These are phyloP conservation scores for Diorhabda carinulata DNA, from an alignment of 1,140 invertebrate genomes.

Conservation along the genomic window DNA sequence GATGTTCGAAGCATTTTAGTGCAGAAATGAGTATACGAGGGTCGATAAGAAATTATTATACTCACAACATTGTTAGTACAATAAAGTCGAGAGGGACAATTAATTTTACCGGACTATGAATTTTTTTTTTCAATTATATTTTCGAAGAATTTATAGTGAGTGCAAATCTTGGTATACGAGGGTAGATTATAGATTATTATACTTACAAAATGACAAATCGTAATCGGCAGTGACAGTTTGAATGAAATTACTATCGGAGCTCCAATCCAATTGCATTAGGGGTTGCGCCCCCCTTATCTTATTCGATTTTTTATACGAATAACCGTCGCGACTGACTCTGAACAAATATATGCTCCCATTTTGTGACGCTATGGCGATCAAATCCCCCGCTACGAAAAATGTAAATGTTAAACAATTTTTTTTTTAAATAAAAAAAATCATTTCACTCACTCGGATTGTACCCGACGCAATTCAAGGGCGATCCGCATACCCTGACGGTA, in stretches of 20 bases:
- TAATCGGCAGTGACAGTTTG: conserved; percentile 91
- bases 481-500: conserved; percentile 80
- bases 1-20: too few relatives aligned
- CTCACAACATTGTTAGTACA: too few relatives aligned
- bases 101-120: too few relatives aligned
- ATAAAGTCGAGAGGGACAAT: too few relatives aligned
- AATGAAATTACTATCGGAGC: conserved; percentile 78
- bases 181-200: not conserved
- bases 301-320: conserved; percentile 82
- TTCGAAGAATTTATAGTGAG: too few relatives aligned
- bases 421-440: not conserved
- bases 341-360: conserved; percentile 84
- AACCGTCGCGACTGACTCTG: conserved; percentile 77
- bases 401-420: not conserved
- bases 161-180: too few relatives aligned
- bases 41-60: too few relatives aligned
- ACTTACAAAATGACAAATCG: conserved; percentile 84
- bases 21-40: too few relatives aligned
- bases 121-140: too few relatives aligned
- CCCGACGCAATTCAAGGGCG: conserved; percentile 74
- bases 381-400: conserved; percentile 69
- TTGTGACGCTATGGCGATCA: conserved; percentile 86
- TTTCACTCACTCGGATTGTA: conserved; percentile 75
- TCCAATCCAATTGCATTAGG: conserved; percentile 85
- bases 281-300: conserved; percentile 80